A percentile compares a stretch with the other conserved stretches of the same genome.
phyloP scores from a whole-genome alignment of 2,113 vertebrate genomes.

The Cochlearius cochlearius region DNA sequence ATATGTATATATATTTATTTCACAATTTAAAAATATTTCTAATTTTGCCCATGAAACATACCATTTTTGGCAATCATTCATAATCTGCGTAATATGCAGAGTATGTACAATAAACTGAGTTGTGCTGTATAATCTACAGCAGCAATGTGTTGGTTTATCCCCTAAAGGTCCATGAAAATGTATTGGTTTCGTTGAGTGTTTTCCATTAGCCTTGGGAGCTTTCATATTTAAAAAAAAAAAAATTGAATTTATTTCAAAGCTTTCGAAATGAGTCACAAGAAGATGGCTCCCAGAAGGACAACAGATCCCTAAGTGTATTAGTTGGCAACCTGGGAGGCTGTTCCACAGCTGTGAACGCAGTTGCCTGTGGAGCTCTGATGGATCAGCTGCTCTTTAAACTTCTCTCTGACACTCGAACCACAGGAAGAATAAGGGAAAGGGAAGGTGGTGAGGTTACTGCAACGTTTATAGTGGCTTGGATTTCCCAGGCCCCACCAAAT shows the following conservation, averaged over 20 bases:
- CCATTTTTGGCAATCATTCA: neutral
- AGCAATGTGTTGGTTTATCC: neutral
- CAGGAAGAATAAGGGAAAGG: neutral
- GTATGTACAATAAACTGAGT: neutral
- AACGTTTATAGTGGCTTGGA: neutral
- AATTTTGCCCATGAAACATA: neutral
- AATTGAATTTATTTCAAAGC: neutral
- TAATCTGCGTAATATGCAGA: neutral
- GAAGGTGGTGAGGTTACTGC: neutral
- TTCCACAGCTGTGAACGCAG: neutral
- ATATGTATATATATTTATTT: neutral
- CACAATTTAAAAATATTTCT: neutral
- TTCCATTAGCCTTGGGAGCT: neutral
- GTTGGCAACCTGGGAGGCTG: neutral
- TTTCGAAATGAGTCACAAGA: neutral
- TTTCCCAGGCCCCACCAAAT: neutral
- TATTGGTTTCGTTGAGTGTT: neutral
- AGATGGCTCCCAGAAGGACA: neutral
- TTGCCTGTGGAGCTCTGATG: neutral
- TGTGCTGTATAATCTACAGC: neutral
- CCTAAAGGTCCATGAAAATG: neutral
- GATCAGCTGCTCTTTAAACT: neutral
- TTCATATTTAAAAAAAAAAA: neutral
- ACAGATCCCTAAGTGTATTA: neutral
- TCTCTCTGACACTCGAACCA: neutral